phyloP scores from a whole-genome alignment of 2,113 vertebrate species.

The Peucedramus taeniatus region DNA sequence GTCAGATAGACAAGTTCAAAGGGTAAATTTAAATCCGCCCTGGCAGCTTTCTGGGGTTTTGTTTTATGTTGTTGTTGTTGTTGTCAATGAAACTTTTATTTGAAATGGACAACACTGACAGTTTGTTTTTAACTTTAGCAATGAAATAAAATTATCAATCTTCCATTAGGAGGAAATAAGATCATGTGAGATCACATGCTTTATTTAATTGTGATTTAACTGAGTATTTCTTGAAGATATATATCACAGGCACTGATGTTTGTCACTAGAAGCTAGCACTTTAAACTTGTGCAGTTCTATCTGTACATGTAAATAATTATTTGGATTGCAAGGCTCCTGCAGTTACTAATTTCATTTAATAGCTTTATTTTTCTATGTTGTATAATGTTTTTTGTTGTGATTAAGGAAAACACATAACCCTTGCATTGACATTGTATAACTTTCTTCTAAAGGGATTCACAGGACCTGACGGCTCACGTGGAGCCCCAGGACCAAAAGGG shows the following conservation, averaged over 20 bases:
- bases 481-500: slow-evolving; percentile 82
- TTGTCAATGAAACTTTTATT: neutral
- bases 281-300: neutral
- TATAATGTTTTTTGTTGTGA: neutral
- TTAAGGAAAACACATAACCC: neutral
- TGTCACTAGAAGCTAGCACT: neutral
- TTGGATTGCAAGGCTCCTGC: neutral
- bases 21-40: neutral
- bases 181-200: neutral
- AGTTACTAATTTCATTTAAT: neutral
- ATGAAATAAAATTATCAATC: neutral
- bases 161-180: neutral
- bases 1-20: neutral
- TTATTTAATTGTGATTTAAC: neutral
- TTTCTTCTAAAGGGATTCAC: slow-evolving; percentile 84
- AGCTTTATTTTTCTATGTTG: neutral
- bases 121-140: neutral
- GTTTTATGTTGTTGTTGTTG: neutral
- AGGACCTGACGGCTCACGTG: slow-evolving; percentile 86
- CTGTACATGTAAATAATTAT: neutral
- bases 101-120: neutral
- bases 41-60: neutral
- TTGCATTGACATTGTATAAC: neutral
- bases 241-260: neutral
- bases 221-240: neutral